Evolutionary conservation across 2,113 vertebrate species (phyloP).

Genomic region (Edolisoma coerulescens): DNA sequence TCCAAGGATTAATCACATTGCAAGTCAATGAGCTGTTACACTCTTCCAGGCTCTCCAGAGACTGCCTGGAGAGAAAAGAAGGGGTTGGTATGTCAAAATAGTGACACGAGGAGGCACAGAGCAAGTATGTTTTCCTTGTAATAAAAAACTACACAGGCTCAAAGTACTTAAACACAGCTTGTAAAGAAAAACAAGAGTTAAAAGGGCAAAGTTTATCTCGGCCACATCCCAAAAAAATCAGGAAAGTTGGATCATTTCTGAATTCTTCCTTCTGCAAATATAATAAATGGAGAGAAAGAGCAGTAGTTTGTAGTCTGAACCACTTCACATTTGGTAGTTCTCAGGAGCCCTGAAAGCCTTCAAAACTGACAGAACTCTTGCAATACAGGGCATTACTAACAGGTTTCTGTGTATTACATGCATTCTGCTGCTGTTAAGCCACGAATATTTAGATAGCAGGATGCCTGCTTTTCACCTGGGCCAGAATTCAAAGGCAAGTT

Average conservation of each 20-base stretch:
- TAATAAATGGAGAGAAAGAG: not conserved
- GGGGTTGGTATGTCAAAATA: not conserved
- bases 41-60: slow-evolving; percentile 24
- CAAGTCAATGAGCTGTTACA: slow-evolving; percentile 48
- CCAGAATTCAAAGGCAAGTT: not conserved
- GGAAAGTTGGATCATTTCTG: not conserved
- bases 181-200: slow-evolving; percentile 53
- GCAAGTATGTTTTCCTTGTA: slow-evolving; percentile 3
- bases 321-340: not conserved
- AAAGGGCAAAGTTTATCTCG: not conserved
- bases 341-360: not conserved
- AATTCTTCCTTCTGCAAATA: not conserved
- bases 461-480: not conserved
- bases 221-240: not conserved
- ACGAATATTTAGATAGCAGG: not conserved
- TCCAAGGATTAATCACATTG: slow-evolving; percentile 67
- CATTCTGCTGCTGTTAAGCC: not conserved
- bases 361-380: not conserved
- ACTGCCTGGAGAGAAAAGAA: not conserved
- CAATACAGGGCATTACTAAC: not conserved
- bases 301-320: not conserved
- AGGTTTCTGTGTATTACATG: not conserved
- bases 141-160: not conserved
- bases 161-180: not conserved
- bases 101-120: not conserved